Evolutionary conservation across 1,140 invertebrate species (phyloP), one percentile per base, ranked within the genome.

Genomic region (Platorchestia sp.): DNA sequence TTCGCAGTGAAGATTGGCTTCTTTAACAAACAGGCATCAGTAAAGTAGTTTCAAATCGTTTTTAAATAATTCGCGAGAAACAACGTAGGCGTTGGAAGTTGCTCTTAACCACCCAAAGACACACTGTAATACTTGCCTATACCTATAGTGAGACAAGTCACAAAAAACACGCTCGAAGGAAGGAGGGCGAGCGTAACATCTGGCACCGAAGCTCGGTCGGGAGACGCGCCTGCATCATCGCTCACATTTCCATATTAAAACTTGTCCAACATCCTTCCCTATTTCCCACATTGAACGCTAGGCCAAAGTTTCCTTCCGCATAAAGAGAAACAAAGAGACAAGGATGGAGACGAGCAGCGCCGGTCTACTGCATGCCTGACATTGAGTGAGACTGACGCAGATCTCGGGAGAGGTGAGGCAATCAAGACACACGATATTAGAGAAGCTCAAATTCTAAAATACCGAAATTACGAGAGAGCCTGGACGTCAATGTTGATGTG

Each of bases 241-340:
- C 87, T 89, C 43, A 44, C 87, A 89, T 89, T 89, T 89, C 87
- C 87, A 89, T 89, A 89, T 42, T 89, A 89, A 89, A 89, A 89
- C 87, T 89, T 89, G 87, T 75, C 87, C 41, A 44, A 89, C 87
- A 89, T 41, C 87, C 87, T 89, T 44, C 87, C 87, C 43, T 75
- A 75, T 44, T 89, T 44, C 87, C 87, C 87, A 44, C 87, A 89
- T 41, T 89, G 87, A 89, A 89, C 41, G 87, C 43, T 89, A 41
- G 36, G 43, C 41, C 87, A 41, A 89, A 89, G 87, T 89, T 89
- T 89, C 43, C 87, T 44, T 89, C 43, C 87, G 87, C 43, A 89
- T 89, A 89, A 89, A 89, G 41, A 89, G 87, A 41, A 89, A 44
- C 87, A 89, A 89, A 44, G 87, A 89, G 87, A 89, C 87, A 44